These are phyloP conservation scores for Nasonia oneida DNA, from an alignment of 2,888 invertebrate genomes.

Conservation along the genomic window DNA sequence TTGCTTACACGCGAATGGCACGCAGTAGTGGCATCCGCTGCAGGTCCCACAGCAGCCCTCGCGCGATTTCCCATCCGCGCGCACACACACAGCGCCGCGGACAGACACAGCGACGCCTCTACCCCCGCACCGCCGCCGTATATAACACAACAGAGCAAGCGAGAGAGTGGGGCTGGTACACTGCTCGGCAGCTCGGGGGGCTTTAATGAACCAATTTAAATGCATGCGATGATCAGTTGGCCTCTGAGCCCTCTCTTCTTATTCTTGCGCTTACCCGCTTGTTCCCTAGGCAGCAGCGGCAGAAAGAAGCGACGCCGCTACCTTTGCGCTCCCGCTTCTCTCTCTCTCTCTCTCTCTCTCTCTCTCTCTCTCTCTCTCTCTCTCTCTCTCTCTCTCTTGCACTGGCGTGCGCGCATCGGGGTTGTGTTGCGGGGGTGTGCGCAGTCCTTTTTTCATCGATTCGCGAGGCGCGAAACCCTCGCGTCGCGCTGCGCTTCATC, in stretches of 20 bases:
- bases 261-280: constrained; percentile 64
- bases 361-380: constrained; percentile 5
- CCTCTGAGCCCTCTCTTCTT: constrained; percentile 77
- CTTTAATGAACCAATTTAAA: constrained; percentile 80
- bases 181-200: constrained; percentile 69
- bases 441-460: neutral
- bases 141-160: constrained; percentile 3
- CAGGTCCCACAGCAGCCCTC: constrained; percentile 10
- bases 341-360: constrained; percentile 7
- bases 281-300: constrained; percentile 13
- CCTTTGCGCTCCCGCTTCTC: constrained; percentile 50
- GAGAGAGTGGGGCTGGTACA: constrained; percentile 45
- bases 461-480: neutral
- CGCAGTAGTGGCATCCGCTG: constrained; percentile 1
- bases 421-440: neutral
- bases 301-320: constrained; percentile 4
- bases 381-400: neutral
- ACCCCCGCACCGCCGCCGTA: neutral
- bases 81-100: neutral
- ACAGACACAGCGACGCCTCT: constrained; percentile 1
- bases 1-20: constrained; percentile 11
- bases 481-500: neutral
- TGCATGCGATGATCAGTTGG: constrained; percentile 79
- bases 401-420: constrained; percentile 64
- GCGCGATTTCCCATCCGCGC: neutral